Percentiles rank a stretch among this genome's conserved stretches.
These are phyloP conservation scores for Leptinotarsa undecemlineata DNA, from an alignment of 1,140 invertebrate genomes.

Conservation along the genomic window DNA sequence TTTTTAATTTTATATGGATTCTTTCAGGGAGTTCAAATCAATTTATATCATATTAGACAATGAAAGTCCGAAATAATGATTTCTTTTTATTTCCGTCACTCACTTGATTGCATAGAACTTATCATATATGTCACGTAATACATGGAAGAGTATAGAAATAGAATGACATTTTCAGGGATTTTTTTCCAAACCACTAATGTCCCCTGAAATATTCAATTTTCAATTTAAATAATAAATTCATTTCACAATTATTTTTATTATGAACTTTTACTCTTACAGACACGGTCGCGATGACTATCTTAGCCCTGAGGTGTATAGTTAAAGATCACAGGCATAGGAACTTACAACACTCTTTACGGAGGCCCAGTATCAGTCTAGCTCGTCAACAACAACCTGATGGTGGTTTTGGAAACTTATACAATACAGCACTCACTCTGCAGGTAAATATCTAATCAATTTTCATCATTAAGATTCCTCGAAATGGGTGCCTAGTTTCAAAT, in stretches of 20 bases:
- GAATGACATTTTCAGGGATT: no score
- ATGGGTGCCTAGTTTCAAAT: no score
- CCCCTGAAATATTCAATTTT: not conserved
- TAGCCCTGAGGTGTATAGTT: constrained; percentile 82
- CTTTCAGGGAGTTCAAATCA: no score
- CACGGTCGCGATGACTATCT: constrained; percentile 80
- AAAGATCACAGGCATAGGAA: constrained; percentile 80
- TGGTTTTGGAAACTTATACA: constrained; percentile 79
- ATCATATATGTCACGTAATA: no score
- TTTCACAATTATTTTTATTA: no score
- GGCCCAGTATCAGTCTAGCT: constrained; percentile 74
- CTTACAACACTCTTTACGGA: constrained; percentile 74
- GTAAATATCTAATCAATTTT: constrained; percentile 45
- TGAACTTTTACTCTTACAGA: constrained; percentile 59
- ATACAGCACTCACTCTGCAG: constrained; percentile 79
- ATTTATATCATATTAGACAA: no score
- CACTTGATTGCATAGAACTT: no score
- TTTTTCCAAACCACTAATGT: not conserved
- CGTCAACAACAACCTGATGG: constrained; percentile 76
- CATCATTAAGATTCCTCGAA: no score
- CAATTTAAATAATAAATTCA: no score
- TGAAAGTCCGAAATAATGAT: no score
- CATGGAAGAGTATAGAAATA: no score
- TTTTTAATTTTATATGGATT: no score
- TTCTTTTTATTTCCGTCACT: not conserved